Conservation (phyloP, 1,140 invertebrate species). For the Branchinecta lindahli region DNA sequence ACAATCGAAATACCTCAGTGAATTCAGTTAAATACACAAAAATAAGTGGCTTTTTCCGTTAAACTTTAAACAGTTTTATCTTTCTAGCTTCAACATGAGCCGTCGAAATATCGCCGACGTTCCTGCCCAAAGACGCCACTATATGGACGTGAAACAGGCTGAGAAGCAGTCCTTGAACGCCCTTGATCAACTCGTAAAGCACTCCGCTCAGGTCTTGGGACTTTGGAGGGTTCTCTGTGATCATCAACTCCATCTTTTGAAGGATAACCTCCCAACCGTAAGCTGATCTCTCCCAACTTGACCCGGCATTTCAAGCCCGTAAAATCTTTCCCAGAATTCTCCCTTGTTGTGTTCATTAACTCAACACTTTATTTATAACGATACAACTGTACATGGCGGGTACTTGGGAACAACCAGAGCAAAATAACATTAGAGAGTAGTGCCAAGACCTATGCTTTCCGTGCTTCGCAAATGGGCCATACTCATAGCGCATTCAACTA, state of each 20-base stretch:
- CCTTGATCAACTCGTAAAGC: constrained; percentile 55
- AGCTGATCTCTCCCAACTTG: constrained; percentile 4
- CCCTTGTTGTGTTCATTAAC: too few relatives aligned
- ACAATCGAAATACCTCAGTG: too few relatives aligned
- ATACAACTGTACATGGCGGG: too few relatives aligned
- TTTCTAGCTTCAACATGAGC: constrained; percentile 23
- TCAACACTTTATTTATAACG: too few relatives aligned
- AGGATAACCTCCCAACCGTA: constrained; percentile 39
- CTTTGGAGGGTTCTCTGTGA: constrained; percentile 87
- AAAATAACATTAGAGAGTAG: too few relatives aligned
- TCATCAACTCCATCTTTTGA: constrained; percentile 75
- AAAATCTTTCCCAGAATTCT: too few relatives aligned
- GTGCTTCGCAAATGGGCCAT: too few relatives aligned
- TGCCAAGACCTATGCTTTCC: too few relatives aligned
- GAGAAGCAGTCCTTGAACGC: constrained; percentile 59
- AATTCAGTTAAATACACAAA: too few relatives aligned
- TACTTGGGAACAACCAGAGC: too few relatives aligned
- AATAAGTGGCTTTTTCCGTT: too few relatives aligned
- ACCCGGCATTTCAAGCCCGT: neutral
- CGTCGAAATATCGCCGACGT: constrained; percentile 21
- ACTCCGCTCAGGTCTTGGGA: constrained; percentile 73
- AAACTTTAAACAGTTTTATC: neutral
- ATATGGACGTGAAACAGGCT: constrained; percentile 33
- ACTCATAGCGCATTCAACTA: too few relatives aligned
- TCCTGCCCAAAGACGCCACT: constrained; percentile 20